Evolutionary conservation across 1,140 invertebrate species (phyloP), one percentile per base, ranked within the genome.

Genomic region (Metaphire vulgaris): DNA sequence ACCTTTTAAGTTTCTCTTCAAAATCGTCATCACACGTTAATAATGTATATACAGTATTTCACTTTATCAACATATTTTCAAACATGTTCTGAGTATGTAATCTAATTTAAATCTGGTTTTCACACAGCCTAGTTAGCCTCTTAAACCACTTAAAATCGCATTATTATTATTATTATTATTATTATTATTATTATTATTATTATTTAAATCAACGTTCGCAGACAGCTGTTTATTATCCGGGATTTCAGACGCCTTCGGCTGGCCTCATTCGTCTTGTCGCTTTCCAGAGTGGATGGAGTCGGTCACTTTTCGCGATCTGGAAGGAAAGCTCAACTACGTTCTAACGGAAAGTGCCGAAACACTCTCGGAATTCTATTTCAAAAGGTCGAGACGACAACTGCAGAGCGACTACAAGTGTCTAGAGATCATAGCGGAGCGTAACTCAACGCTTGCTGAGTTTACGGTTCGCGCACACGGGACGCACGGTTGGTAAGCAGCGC

Each of bases 211-310:
- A 12, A 56, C 21, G 21, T 56, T 21, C 21, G 41, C n/a, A n/a
- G n/a, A n/a, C n/a, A n/a, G n/a, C n/a, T n/a, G n/a, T n/a, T n/a
- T n/a, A n/a, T n/a, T n/a, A n/a, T n/a, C n/a, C n/a, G n/a, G n/a
- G n/a, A n/a, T 41, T 34, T 65, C 34, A 76, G 74, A 76, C 74
- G 33, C 69, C 15, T 41, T 41, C 33, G 74, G 74, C 41, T 76
- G 74, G 74, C 74, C 74, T 16, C 15, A 28, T 1, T 34, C 74
- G 31, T 70, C 67, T 21, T 76, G 74, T 21, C 66, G n/a, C 31
- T 76, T 76, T 70, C 74, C 74, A 30, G 66, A 76, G 21, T 76
- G 74, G 74, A 30, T 76, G 33, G 34, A 33, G 26, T 76, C 67
- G 28, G 34, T 76, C 15, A 70, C 74, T 33, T 76, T 66, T 66